Evolutionary conservation across 2,113 vertebrate species (phyloP).

Genomic region (Melospiza melodia): DNA sequence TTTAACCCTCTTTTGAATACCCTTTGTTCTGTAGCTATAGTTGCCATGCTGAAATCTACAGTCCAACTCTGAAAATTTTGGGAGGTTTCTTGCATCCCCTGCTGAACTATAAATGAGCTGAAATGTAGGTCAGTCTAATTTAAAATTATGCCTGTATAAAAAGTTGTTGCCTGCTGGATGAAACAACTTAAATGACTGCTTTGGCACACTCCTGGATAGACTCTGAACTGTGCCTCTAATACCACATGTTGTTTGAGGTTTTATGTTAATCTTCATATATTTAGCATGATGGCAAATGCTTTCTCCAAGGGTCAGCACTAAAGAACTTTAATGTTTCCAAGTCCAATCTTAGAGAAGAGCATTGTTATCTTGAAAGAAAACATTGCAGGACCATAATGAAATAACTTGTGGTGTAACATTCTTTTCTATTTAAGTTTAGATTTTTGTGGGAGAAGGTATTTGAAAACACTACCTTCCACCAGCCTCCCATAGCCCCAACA

Average conservation of each 20-base stretch:
- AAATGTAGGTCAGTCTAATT: conserved; percentile 2
- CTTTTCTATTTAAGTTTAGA: background rate
- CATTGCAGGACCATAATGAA: background rate
- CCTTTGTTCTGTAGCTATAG: background rate
- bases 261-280: background rate
- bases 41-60: background rate
- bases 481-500: background rate
- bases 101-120: background rate
- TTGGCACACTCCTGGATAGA: background rate
- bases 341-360: background rate
- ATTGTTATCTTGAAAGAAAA: background rate
- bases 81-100: background rate
- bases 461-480: background rate
- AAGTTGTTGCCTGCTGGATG: background rate
- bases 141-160: background rate
- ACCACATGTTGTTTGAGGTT: background rate
- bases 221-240: background rate
- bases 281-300: background rate
- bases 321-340: background rate
- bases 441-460: background rate
- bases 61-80: background rate
- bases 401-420: background rate
- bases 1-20: background rate
- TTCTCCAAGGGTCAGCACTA: background rate
- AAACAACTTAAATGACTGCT: background rate